Conservation (phyloP, 2,888 invertebrate species). For the Himalopsyche tibetana region DNA sequence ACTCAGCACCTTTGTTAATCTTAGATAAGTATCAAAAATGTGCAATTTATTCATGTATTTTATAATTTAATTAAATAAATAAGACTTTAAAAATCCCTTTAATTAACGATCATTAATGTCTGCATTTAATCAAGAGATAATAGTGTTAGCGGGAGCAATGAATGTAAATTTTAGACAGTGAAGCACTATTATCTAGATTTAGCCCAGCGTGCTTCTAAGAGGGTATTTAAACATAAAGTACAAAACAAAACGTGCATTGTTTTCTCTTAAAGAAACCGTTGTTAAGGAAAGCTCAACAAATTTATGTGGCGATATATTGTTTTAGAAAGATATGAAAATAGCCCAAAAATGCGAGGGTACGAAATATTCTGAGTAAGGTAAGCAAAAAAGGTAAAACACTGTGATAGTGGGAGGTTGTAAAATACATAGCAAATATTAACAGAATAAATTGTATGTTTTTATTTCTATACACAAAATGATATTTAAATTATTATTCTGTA, state of each 20-base stretch:
- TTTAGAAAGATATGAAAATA: slow-evolving; percentile 7
- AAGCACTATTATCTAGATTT: not conserved
- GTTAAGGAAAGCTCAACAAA: not conserved
- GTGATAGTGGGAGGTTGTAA: no score
- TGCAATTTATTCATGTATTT: no score
- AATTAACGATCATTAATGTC: not conserved
- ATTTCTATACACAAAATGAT: no score
- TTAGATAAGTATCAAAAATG: no score
- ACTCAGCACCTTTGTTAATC: no score
- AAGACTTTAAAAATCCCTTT: not conserved
- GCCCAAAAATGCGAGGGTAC: not conserved
- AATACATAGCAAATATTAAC: no score
- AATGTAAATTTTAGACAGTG: slow-evolving; percentile 27
- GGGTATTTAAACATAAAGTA: slow-evolving; percentile 8
- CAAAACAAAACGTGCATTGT: slow-evolving; percentile 27
- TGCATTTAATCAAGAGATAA: not conserved
- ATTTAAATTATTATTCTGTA: no score
- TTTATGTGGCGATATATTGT: slow-evolving; percentile 25
- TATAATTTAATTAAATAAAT: slow-evolving; percentile 6
- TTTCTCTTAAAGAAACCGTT: not conserved
- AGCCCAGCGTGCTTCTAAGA: not conserved
- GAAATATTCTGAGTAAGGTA: not conserved
- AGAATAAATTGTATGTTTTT: no score
- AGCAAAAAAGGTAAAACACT: no score
- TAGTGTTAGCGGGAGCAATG: not conserved